These are phyloP conservation scores for Dolichomitus sp. DNA, from an alignment of 2,888 invertebrate genomes.

Conservation along the genomic window DNA sequence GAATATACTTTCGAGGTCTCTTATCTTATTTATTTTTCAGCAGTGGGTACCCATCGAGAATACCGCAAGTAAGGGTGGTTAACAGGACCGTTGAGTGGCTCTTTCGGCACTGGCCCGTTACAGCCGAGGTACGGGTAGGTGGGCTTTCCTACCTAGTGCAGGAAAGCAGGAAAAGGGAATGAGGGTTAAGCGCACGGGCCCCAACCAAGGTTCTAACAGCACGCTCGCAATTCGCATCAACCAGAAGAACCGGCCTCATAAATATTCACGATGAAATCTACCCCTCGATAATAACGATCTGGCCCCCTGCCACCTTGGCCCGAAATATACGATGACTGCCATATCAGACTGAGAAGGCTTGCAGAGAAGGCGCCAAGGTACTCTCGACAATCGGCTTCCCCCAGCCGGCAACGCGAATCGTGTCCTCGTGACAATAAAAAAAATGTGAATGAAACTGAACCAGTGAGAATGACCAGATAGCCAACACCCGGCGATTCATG, in stretches of 20 bases:
- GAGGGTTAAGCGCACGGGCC: constrained; percentile 60
- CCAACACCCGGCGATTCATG: neutral
- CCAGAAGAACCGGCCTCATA: constrained; percentile 80
- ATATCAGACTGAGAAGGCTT: constrained; percentile 71
- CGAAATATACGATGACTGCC: constrained; percentile 79
- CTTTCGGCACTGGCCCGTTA: constrained; percentile 52
- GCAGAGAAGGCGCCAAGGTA: constrained; percentile 60
- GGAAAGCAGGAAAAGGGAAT: constrained; percentile 61
- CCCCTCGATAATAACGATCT: constrained; percentile 85
- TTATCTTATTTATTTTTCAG: constrained; percentile 76
- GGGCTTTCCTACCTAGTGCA: constrained; percentile 54
- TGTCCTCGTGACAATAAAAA: constrained; percentile 30
- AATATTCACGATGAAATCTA: constrained; percentile 86
- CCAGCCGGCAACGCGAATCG: neutral
- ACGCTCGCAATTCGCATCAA: constrained; percentile 63
- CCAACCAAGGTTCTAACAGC: constrained; percentile 44
- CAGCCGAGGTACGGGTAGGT: constrained; percentile 35
- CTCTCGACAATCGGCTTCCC: constrained; percentile 14
- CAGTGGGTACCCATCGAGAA: constrained; percentile 29
- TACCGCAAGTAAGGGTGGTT: constrained; percentile 22
- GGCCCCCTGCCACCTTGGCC: constrained; percentile 65
- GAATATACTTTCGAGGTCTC: constrained; percentile 75
- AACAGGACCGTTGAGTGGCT: constrained; percentile 41
- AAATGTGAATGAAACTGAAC: neutral
- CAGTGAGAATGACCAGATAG: neutral